Evolutionary conservation across 2,113 vertebrate genomes (phyloP).

Genomic region (Accipiter virgatus): DNA sequence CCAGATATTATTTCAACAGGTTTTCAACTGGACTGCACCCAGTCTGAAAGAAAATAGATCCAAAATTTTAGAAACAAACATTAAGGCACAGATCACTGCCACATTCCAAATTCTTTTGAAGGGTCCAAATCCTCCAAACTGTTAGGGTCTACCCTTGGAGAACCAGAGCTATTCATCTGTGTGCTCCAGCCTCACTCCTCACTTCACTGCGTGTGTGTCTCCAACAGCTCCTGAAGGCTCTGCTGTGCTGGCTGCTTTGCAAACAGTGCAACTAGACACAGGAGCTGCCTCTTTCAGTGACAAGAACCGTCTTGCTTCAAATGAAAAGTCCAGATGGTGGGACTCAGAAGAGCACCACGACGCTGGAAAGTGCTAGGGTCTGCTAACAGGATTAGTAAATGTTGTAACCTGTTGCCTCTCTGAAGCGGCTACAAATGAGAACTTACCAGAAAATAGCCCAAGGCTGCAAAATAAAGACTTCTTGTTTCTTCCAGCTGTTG

Average conservation of each 20-base stretch:
- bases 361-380: not conserved
- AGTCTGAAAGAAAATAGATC: not conserved
- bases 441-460: not conserved
- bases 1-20: slow-evolving; percentile 4
- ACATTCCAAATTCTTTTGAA: not conserved
- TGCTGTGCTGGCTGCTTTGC: not conserved
- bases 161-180: not conserved
- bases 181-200: not conserved
- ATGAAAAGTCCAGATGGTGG: not conserved
- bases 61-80: not conserved
- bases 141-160: not conserved
- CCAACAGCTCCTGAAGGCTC: not conserved
- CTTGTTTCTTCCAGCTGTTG: not conserved
- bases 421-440: not conserved
- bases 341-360: not conserved
- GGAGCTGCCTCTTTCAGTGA: not conserved
- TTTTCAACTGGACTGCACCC: not conserved
- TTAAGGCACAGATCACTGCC: not conserved
- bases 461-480: not conserved
- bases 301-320: not conserved
- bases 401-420: not conserved
- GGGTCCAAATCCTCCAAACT: not conserved
- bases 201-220: not conserved
- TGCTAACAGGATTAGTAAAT: not conserved
- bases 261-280: not conserved